Conservation (phyloP, 2,113 vertebrate genomes). For the Lasiurus borealis region DNA sequence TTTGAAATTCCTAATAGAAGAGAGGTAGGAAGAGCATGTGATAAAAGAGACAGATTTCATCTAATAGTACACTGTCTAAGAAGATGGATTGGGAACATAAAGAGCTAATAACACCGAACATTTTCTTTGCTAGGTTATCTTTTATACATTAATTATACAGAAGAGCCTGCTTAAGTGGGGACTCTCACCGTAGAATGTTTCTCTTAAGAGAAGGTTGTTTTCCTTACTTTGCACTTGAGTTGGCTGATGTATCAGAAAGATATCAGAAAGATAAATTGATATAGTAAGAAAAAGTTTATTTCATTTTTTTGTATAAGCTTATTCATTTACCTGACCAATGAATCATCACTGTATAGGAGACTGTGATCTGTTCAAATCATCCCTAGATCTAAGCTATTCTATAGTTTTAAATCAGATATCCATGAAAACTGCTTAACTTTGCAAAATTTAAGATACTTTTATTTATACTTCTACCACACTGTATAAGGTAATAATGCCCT, state of each 20-base stretch:
- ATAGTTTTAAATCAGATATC: background rate
- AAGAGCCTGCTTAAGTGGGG: constrained; percentile 58
- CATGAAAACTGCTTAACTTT: constrained; percentile 10
- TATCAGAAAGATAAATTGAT: constrained; percentile 48
- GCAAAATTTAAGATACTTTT: background rate
- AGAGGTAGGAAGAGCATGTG: background rate
- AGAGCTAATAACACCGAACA: constrained; percentile 70
- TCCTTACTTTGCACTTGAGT: constrained; percentile 48
- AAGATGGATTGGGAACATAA: constrained; percentile 73
- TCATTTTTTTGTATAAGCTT: background rate
- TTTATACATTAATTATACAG: constrained; percentile 74
- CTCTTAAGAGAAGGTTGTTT: constrained; percentile 39
- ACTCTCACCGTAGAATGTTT: constrained; percentile 23
- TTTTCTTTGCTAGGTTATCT: constrained; percentile 62
- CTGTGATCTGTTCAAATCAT: background rate
- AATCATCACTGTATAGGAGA: background rate
- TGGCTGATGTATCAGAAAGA: constrained; percentile 61
- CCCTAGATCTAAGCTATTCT: background rate
- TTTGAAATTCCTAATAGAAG: constrained; percentile 38
- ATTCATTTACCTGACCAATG: constrained; percentile 43
- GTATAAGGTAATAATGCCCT: background rate
- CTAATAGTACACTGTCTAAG: constrained; percentile 43
- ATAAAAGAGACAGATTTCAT: constrained; percentile 57
- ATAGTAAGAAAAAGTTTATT: constrained; percentile 41
- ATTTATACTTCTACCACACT: background rate